Base-by-base conservation (phyloP, 1,140 invertebrate species). In the Bradysia coprophila region DNA sequence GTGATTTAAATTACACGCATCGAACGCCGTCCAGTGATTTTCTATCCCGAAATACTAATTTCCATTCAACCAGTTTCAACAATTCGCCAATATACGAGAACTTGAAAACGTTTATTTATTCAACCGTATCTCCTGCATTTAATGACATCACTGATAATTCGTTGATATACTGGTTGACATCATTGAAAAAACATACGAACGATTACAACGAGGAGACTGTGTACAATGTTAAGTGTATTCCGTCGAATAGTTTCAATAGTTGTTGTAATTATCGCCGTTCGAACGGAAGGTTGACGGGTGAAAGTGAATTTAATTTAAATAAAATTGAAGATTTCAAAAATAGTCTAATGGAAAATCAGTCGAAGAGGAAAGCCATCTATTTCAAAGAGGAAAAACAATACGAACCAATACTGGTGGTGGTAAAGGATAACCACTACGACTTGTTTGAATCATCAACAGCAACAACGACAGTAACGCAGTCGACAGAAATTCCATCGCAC, bases 261-360 rank as follows among this genome's bases (percentile, higher is more conserved):
- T 28, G 24, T 28, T 6, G 24, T 28, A 8, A 28, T 28, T 21
- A n/a, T 4, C 19, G 11, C 4, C 20, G n/a, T n/a, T 21, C 16
- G 19, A 39, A 21, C 21, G 5, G 20, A 38, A 18, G 21, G 11
- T 21, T 10, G 10, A 11, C 11, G 11, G 11, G 33, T 36, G 33
- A 9, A 36, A 36, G 5, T 13, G 19, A n/a, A n/a, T n/a, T n/a
- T n/a, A n/a, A n/a, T n/a, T n/a, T n/a, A n/a, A n/a, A n/a, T n/a
- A n/a, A n/a, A n/a, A n/a, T 39, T 9, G 38, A 13, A 21, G 10
- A 21, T 3, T 39, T 39, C 23, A 21, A 23, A 23, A 13, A 13
- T 13, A 39, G 23, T 39, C 19, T 39, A 22, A 39, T 39, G 9
- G 38, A 39, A 21, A 9, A 39, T 21, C 38, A 39, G 13, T 21